Base-by-base conservation (phyloP, 2,888 invertebrate genomes). In the Tipula vernalis region DNA sequence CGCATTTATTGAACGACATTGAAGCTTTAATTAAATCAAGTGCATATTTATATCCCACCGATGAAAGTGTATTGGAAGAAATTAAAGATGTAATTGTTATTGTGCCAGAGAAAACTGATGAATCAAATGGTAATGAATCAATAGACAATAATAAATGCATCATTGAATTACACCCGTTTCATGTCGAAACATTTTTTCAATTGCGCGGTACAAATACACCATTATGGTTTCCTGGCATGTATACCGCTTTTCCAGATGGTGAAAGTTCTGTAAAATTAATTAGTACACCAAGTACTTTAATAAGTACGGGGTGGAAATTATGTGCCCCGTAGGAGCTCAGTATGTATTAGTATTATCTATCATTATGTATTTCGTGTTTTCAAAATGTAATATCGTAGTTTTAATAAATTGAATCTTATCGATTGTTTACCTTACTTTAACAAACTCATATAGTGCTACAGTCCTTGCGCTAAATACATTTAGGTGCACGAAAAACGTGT, bases 151-250 rank as follows among this genome's bases (percentile, higher is more conserved):
- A n/a, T 39, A 84, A 84, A 36, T 85, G 44, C 28, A 2, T 1
- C 15, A n/a, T 86, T 6, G 51, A 86, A 36, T 39, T 86, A 36
- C 18, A 36, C n/a, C 42, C 86, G n/a, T 86, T 51, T 18, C 51
- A 36, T 6, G 86, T 86, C 2, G n/a, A 86, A 86, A 86, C 41
- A 6, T 57, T 39, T 36, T 86, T 57, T 51, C 86, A 86, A 57
- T 42, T 86, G 18, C 86, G 86, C 3, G 86, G 86, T 10, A n/a
- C 57, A 57, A 57, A 36, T n/a, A 1, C 15, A 36, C 86, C 86
- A 57, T 13, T n/a, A 4, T 86, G 86, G 86, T 86, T 39, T 86
- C 86, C 86, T n/a, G 86, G 86, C 5, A 36, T 57, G 36, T 86
- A 28, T 51, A 86, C 51, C 8, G 51, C n/a, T 39, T 86, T 42